Evolutionary conservation across 2,888 invertebrate genomes (phyloP).

Genomic region (Fragum fragum): DNA sequence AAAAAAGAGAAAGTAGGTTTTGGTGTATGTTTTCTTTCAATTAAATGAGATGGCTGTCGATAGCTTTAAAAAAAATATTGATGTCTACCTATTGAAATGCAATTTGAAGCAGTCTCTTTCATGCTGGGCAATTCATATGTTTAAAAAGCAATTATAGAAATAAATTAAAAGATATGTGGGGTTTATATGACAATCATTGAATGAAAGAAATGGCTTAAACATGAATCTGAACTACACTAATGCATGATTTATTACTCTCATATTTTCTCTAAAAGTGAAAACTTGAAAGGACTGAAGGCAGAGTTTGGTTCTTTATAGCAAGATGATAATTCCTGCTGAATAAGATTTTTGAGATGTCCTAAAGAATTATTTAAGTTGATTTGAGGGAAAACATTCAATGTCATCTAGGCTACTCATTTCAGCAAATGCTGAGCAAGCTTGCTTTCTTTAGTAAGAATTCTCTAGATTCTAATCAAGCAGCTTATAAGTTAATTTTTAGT

Average conservation of each 20-base stretch:
- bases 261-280: not conserved
- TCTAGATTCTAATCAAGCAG: no score
- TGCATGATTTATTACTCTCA: not conserved
- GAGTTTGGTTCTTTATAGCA: no score
- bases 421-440: no score
- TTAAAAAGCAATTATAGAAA: constrained; percentile 6
- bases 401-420: no score
- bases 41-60: not conserved
- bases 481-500: no score
- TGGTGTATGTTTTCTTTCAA: not conserved
- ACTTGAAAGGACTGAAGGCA: no score
- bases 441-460: no score
- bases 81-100: not conserved
- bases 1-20: not conserved
- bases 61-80: not conserved
- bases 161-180: not conserved
- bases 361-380: no score
- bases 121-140: not conserved
- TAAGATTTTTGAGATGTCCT: no score
- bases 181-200: not conserved
- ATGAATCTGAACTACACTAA: not conserved
- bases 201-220: not conserved
- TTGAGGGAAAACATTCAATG: no score
- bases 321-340: no score
- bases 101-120: constrained; percentile 3